Base-by-base conservation (phyloP, 2,888 invertebrate species). In the Patella ulyssiponensis region DNA sequence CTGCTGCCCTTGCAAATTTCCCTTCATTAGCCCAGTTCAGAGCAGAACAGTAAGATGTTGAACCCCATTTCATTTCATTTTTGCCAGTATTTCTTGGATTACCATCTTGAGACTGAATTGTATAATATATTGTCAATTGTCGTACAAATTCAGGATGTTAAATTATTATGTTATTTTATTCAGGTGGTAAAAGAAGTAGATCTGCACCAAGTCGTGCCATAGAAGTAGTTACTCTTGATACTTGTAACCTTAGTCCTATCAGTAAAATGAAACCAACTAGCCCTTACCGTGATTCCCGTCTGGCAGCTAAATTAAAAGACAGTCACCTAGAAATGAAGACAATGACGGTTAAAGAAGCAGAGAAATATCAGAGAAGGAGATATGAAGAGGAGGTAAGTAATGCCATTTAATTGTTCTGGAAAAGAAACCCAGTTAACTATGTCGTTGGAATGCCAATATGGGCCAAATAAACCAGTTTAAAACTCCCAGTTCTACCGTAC, bases 321-420 rank as follows among this genome's bases (percentile, higher is more conserved):
- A 89, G 90, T 75, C 88, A 89, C 27, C 77, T 91, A 69, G 90
- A 91, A 75, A 83, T 91, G 33, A 87, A 89, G 79, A 85, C 89
- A 73, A 93, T 93, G 89, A 92, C 92, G 88, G 90, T 90, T 85
- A 93, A 92, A 87, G 93, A 93, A 88, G 92, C 93, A 83, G 93
- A 92, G 88, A 91, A 92, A 84, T 87, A 93, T 91, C 92, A 93
- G 84, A 90, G 92, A 84, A 90, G 93, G 88, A 89, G 92, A 87
- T 82, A 91, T 87, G 87, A 92, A 84, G 93, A 93, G 73, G 64
- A 64, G 64, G 64, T 64, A 64, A 20, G 14, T 12, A 20, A 23
- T 64, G 64, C 12, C 33, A 33, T 5, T 33, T 33, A 5, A 33
- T 33, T 27, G 27, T 27, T 27, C 27, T 27, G 27, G 27, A 27